phyloP scores from a whole-genome alignment of 2,113 vertebrate genomes.

The Buteo buteo region DNA sequence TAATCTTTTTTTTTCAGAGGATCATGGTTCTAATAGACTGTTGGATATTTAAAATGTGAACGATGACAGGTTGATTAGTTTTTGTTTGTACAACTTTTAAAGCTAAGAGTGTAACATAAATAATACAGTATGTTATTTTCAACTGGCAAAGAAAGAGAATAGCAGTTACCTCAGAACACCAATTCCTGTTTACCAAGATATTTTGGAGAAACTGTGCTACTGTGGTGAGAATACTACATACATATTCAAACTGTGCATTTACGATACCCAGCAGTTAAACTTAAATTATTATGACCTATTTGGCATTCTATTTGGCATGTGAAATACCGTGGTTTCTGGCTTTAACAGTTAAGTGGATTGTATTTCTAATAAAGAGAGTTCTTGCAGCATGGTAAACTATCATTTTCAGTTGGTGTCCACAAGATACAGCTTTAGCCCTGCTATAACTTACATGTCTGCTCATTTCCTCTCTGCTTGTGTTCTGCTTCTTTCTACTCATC shows the following conservation, averaged over 20 bases:
- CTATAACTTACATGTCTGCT: not conserved
- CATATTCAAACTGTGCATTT: not conserved
- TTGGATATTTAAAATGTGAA: not conserved
- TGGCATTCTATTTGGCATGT: not conserved
- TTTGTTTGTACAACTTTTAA: not conserved
- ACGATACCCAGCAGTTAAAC: not conserved
- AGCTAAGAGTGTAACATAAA: not conserved
- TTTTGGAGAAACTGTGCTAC: not conserved
- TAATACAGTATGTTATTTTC: not conserved
- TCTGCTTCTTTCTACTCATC: not conserved
- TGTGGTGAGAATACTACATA: not conserved
- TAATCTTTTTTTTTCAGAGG: not conserved
- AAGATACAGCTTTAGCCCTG: not conserved
- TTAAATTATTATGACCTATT: not conserved
- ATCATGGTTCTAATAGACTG: not conserved
- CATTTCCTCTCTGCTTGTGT: not conserved
- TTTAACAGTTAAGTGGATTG: not conserved
- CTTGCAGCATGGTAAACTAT: not conserved
- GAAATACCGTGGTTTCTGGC: not conserved
- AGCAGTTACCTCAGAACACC: not conserved
- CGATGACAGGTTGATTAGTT: not conserved
- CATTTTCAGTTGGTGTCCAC: not conserved
- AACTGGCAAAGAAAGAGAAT: not conserved
- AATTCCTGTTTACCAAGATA: not conserved
- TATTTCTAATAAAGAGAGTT: not conserved